These are phyloP conservation scores for Chrysochloris asiatica DNA, from an alignment of 2,113 vertebrate genomes.

Conservation along the genomic window DNA sequence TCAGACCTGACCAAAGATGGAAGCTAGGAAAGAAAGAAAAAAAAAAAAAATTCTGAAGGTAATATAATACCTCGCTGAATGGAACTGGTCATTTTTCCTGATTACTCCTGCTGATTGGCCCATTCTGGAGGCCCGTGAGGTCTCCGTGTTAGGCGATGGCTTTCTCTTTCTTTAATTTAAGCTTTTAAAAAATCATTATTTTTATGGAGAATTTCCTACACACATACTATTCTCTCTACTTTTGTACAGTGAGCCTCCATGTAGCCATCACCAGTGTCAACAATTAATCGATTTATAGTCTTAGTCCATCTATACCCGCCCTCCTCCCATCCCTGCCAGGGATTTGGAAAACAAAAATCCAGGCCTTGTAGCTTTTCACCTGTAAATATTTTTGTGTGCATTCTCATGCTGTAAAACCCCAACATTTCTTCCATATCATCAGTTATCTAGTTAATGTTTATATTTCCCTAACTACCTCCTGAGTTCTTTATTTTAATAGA, in stretches of 20 bases:
- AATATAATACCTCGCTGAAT: background rate
- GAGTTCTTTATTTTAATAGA: background rate
- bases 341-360: slow-evolving; percentile 24
- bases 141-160: background rate
- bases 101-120: background rate
- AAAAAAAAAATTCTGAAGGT: slow-evolving; percentile 4
- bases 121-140: background rate
- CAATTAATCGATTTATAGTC: background rate
- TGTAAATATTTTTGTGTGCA: background rate
- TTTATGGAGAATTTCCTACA: background rate
- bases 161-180: background rate
- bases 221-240: background rate
- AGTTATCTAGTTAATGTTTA: too few species aligned
- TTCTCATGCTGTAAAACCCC: background rate
- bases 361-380: background rate
- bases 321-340: background rate
- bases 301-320: background rate
- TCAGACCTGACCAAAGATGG: background rate
- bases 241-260: background rate
- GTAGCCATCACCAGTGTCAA: background rate
- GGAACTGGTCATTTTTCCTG: background rate
- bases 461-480: background rate
- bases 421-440: background rate
- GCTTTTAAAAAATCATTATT: too few species aligned
- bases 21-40: background rate